Evolutionary conservation across 2,888 invertebrate genomes (phyloP).

Genomic region (Harpalus rufipes): DNA sequence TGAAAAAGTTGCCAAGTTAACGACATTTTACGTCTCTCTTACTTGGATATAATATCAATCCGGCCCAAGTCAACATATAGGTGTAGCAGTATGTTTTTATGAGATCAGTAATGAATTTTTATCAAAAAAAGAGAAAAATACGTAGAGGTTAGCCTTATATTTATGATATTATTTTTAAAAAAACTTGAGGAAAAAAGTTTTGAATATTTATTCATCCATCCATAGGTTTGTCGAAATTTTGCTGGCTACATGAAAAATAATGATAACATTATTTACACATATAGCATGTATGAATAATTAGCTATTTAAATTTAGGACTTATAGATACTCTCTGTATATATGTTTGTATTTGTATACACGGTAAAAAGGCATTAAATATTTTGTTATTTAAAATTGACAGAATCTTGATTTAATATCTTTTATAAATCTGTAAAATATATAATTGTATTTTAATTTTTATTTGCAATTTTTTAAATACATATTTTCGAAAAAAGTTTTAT

Average conservation of each 20-base stretch:
- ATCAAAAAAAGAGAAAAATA: slow-evolving; percentile 45
- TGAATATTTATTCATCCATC: slow-evolving; percentile 15
- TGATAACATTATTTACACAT: too few species aligned
- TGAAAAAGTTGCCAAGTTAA: slow-evolving; percentile 55
- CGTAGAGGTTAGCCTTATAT: neutral
- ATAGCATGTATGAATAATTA: too few species aligned
- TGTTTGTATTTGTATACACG: too few species aligned
- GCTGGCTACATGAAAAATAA: too few species aligned
- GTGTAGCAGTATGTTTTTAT: slow-evolving; percentile 23
- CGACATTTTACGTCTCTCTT: slow-evolving; percentile 36
- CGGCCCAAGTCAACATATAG: slow-evolving; percentile 11
- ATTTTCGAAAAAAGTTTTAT: slow-evolving; percentile 18
- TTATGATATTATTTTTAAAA: slow-evolving; percentile 9
- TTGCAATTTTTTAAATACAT: neutral
- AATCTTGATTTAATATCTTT: too few species aligned
- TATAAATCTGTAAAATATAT: too few species aligned
- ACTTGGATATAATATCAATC: slow-evolving; percentile 38
- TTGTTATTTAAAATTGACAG: too few species aligned
- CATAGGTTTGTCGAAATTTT: too few species aligned
- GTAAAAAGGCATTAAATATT: too few species aligned
- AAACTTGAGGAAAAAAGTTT: slow-evolving; percentile 22
- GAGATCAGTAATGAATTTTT: slow-evolving; percentile 49
- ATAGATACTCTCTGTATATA: too few species aligned
- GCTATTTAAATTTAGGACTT: too few species aligned
- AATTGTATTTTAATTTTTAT: neutral